phyloP scores from a whole-genome alignment of 53 echinoderm and acorn worm genomes.

The Paracentrotus lividus region DNA sequence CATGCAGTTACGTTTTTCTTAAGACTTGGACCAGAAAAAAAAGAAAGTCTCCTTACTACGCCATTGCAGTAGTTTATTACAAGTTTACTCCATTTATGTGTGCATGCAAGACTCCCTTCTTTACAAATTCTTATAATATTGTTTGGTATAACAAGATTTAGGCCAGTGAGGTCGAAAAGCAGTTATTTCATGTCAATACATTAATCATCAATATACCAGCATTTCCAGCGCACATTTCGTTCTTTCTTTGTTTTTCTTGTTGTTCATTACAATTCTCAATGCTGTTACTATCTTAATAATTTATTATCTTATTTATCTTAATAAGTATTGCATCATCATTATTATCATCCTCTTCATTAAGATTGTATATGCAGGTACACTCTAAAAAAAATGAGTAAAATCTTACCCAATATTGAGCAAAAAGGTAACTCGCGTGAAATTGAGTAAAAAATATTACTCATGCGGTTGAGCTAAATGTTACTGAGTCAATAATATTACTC shows the following conservation, averaged over 20 bases:
- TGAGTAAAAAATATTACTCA: too few species aligned
- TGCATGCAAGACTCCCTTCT: neutral
- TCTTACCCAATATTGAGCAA: too few species aligned
- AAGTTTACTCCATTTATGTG: neutral
- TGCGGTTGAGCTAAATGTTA: too few species aligned
- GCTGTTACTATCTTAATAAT: neutral
- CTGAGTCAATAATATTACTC: too few species aligned
- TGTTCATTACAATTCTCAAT: neutral
- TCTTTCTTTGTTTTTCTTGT: neutral
- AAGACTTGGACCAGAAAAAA: neutral
- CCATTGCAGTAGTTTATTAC: neutral
- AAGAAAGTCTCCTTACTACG: neutral
- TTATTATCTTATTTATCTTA: neutral
- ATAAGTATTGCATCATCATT: neutral
- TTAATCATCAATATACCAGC: neutral
- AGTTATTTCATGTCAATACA: neutral
- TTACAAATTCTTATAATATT: neutral
- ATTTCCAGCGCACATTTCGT: neutral
- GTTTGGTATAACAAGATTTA: neutral
- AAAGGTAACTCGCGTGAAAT: too few species aligned
- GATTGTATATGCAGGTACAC: too few species aligned
- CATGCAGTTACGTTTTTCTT: neutral
- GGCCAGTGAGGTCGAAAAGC: too few species aligned
- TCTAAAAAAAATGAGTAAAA: too few species aligned
- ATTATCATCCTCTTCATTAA: neutral